Percentiles rank a stretch among this genome's conserved stretches.
phyloP scores from a whole-genome alignment of 2,113 vertebrate genomes.

The Chlamydotis undulata region DNA sequence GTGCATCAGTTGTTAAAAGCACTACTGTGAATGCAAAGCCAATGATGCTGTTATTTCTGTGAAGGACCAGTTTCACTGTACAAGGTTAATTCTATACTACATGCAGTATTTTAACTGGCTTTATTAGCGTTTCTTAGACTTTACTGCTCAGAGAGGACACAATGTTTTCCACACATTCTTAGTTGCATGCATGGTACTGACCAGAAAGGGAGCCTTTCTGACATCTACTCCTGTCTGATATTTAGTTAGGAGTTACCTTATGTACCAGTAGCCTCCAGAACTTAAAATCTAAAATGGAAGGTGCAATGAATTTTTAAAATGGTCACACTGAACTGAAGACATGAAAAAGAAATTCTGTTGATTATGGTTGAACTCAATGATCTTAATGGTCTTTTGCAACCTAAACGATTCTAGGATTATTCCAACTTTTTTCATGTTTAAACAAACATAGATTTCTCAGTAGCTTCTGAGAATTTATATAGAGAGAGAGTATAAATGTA shows the following conservation, averaged over 20 bases:
- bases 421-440: not conserved
- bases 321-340: not conserved
- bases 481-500: not conserved
- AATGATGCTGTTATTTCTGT: not conserved
- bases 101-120: not conserved
- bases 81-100: not conserved
- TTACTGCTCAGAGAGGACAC: not conserved
- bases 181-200: not conserved
- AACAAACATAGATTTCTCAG: not conserved
- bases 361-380: no score
- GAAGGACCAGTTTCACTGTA: not conserved
- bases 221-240: not conserved
- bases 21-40: not conserved
- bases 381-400: no score
- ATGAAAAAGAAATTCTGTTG: not conserved
- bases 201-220: not conserved
- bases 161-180: not conserved
- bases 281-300: not conserved
- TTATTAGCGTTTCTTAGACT: not conserved
- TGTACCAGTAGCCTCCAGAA: not conserved
- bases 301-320: not conserved
- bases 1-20: not conserved
- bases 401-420: not conserved
- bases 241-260: not conserved
- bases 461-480: not conserved